These are phyloP conservation scores for Galaxias olidus DNA, from an alignment of 2,797 vertebrate species.

Conservation along the genomic window DNA sequence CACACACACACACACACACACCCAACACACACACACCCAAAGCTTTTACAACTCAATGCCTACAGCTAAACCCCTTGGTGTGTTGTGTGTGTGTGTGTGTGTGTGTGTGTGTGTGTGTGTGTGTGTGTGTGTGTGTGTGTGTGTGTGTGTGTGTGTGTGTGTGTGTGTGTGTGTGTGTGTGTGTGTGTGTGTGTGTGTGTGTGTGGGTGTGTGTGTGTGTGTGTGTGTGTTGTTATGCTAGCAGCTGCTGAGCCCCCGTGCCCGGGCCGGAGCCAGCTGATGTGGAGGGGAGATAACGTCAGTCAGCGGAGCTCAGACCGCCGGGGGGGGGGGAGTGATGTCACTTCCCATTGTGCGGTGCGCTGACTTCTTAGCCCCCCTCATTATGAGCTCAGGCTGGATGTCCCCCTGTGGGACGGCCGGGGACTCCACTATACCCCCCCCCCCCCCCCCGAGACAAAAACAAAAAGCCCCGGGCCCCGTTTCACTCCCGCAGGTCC, in stretches of 20 bases:
- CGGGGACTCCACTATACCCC: constrained; percentile 16
- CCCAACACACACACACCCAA: constrained; percentile 28
- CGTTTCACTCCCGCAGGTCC: too few species aligned
- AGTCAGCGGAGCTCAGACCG: constrained; percentile 49
- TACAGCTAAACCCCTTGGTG: neutral
- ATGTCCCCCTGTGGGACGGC: constrained; percentile 17
- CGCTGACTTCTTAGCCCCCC: constrained; percentile 35
- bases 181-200: neutral
- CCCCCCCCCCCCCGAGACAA: too few species aligned
- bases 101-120: too few species aligned
- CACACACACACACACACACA: constrained; percentile 12
- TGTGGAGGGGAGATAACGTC: constrained; percentile 56
- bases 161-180: constrained; percentile 1
- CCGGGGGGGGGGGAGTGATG: constrained; percentile 48
- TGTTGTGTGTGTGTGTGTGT: neutral
- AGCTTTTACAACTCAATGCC: too few species aligned
- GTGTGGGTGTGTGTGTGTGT: neutral
- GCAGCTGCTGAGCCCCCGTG: constrained; percentile 38
- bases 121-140: neutral
- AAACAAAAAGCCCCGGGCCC: too few species aligned
- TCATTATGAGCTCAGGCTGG: constrained; percentile 28
- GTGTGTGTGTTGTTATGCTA: constrained; percentile 39
- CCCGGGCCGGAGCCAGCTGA: constrained; percentile 49
- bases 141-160: constrained; percentile 2
- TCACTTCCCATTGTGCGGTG: constrained; percentile 49